phyloP scores from a whole-genome alignment of 2,888 invertebrate species.

The Macrophya alboannulata region DNA sequence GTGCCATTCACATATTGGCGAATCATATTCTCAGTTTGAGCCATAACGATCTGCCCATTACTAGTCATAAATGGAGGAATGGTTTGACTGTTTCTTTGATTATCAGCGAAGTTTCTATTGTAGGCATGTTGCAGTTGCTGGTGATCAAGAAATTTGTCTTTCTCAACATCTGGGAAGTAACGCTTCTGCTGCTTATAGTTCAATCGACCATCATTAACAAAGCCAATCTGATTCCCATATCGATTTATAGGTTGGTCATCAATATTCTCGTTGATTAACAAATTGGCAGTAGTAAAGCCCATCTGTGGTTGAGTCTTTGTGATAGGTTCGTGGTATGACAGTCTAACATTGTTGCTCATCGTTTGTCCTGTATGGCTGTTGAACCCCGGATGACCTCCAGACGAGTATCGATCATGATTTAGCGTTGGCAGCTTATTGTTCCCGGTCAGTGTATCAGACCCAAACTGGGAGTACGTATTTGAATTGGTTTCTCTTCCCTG shows the following conservation, averaged over 20 bases:
- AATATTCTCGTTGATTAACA: conserved; percentile 12
- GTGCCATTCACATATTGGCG: conserved; percentile 71
- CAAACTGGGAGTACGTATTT: conserved; percentile 14
- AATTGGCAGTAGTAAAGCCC: conserved; percentile 64
- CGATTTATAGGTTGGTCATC: conserved; percentile 4
- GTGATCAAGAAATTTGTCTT: not conserved
- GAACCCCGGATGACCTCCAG: conserved; percentile 58
- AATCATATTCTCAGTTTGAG: conserved; percentile 71
- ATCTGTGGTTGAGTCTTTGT: conserved; percentile 61
- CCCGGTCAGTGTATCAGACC: not conserved
- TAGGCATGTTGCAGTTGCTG: conserved; percentile 40
- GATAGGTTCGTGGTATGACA: conserved; percentile 61
- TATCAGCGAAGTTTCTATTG: not conserved
- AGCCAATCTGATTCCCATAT: conserved; percentile 36
- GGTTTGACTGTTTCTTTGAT: not conserved
- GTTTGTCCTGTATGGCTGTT: conserved; percentile 31
- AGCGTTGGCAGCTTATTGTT: not conserved
- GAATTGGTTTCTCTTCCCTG: not conserved
- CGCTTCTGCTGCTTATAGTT: not conserved
- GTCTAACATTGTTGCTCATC: conserved; percentile 52
- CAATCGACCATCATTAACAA: conserved; percentile 5
- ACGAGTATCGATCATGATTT: conserved; percentile 69
- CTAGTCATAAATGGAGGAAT: conserved; percentile 64
- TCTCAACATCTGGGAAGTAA: conserved; percentile 18
- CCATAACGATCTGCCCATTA: conserved; percentile 66